Percentiles rank a stretch among this genome's conserved stretches.
phyloP scores from a whole-genome alignment of 2,113 vertebrate genomes.

The Urocolius indicus region DNA sequence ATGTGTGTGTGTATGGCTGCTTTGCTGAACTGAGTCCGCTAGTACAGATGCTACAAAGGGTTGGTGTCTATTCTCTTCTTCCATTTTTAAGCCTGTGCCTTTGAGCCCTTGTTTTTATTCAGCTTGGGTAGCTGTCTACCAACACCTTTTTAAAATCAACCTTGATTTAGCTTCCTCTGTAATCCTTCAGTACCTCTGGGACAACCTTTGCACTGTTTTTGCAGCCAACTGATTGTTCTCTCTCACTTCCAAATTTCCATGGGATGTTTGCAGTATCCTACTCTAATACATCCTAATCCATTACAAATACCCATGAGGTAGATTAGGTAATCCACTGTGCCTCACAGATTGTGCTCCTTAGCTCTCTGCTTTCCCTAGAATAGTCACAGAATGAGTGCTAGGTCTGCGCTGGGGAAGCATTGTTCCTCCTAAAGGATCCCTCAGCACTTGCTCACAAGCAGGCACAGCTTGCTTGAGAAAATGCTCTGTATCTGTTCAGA shows the following conservation, averaged over 20 bases:
- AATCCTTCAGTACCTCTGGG: conserved; percentile 45
- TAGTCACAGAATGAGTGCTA: neutral
- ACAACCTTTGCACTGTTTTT: conserved; percentile 39
- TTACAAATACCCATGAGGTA: conserved; percentile 53
- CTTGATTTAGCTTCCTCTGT: conserved; percentile 43
- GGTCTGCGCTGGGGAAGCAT: neutral
- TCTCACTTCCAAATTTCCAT: conserved; percentile 57
- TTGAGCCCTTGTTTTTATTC: conserved; percentile 51
- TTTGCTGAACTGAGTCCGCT: neutral
- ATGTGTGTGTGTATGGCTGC: neutral
- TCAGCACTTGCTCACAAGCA: neutral
- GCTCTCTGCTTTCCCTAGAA: neutral
- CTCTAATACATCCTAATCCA: conserved; percentile 59
- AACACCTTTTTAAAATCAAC: conserved; percentile 47
- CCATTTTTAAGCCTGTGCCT: conserved; percentile 14
- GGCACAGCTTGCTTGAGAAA: conserved; percentile 13
- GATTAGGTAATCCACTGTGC: conserved; percentile 41
- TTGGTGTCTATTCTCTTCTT: neutral
- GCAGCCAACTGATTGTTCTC: conserved; percentile 51
- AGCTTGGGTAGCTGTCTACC: conserved; percentile 40
- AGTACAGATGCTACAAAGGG: neutral
- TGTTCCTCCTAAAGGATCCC: neutral
- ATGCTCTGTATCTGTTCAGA: neutral
- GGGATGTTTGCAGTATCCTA: conserved; percentile 52
- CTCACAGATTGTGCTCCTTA: conserved; percentile 23